Evolutionary conservation across 1,140 invertebrate species (phyloP).

Genomic region (Sesamia nonagrioides): DNA sequence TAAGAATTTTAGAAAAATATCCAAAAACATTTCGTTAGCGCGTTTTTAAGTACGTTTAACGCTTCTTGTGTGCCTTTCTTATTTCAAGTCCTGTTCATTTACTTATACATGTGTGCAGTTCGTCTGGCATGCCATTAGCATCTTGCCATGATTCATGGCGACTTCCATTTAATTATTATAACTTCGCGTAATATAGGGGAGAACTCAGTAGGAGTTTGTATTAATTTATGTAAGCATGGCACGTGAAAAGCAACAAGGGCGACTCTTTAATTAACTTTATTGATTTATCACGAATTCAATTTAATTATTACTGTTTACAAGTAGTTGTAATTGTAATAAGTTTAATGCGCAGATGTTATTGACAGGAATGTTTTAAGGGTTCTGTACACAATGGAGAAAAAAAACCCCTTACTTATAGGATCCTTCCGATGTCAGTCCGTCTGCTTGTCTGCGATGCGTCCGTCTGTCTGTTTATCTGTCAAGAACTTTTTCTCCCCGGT

Average conservation of each 20-base stretch:
- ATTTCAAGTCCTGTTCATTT: background rate
- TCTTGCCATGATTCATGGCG: background rate
- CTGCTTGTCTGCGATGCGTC: too few relatives aligned
- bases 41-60: background rate
- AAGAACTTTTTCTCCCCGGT: too few relatives aligned
- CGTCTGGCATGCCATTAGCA: background rate
- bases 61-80: background rate
- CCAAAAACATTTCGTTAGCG: too few relatives aligned
- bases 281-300: background rate
- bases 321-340: too few relatives aligned
- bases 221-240: background rate
- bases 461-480: too few relatives aligned
- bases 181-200: background rate
- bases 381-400: too few relatives aligned
- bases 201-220: background rate
- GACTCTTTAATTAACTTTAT: background rate
- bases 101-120: constrained; percentile 1
- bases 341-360: too few relatives aligned
- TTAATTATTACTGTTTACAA: too few relatives aligned
- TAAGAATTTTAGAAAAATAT: too few relatives aligned
- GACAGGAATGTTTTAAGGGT: too few relatives aligned
- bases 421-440: too few relatives aligned
- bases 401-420: too few relatives aligned
- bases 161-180: constrained; percentile 25
- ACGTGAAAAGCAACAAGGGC: background rate